Evolutionary conservation across 2,888 invertebrate species (phyloP).

Genomic region (Agonum fuliginosum): DNA sequence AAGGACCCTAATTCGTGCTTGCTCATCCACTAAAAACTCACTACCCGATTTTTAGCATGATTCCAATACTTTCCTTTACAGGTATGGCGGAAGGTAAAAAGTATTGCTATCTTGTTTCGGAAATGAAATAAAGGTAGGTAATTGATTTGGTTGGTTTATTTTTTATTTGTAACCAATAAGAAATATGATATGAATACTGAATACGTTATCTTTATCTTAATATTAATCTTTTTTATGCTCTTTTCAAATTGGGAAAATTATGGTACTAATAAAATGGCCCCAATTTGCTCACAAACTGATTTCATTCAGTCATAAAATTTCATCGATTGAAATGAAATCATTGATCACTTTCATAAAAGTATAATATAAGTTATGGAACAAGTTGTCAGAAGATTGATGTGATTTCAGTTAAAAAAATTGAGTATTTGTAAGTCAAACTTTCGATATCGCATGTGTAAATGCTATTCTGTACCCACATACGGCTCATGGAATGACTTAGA

Average conservation of each 20-base stretch:
- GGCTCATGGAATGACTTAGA: constrained; percentile 11
- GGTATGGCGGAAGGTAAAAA: too few relatives aligned
- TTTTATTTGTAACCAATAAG: too few relatives aligned
- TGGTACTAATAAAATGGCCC: neutral
- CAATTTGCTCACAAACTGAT: neutral
- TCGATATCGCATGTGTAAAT: constrained; percentile 35
- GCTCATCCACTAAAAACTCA: too few relatives aligned
- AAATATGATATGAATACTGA: too few relatives aligned
- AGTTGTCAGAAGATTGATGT: neutral
- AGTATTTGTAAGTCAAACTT: constrained; percentile 28
- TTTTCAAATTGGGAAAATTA: neutral
- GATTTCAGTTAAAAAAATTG: too few relatives aligned
- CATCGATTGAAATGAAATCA: neutral
- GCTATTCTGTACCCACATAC: constrained; percentile 30
- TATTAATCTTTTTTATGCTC: neutral
- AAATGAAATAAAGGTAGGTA: too few relatives aligned
- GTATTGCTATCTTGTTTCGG: too few relatives aligned
- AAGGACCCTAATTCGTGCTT: too few relatives aligned
- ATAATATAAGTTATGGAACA: constrained; percentile 11
- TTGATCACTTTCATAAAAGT: too few relatives aligned
- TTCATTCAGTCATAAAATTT: neutral
- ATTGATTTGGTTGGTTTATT: too few relatives aligned
- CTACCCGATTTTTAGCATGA: too few relatives aligned
- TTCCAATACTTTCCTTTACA: too few relatives aligned
- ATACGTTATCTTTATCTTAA: neutral